Evolutionary conservation across 2,797 vertebrate genomes (phyloP), one percentile per base, ranked within the genome.

Genomic region (Oreortyx pictus): DNA sequence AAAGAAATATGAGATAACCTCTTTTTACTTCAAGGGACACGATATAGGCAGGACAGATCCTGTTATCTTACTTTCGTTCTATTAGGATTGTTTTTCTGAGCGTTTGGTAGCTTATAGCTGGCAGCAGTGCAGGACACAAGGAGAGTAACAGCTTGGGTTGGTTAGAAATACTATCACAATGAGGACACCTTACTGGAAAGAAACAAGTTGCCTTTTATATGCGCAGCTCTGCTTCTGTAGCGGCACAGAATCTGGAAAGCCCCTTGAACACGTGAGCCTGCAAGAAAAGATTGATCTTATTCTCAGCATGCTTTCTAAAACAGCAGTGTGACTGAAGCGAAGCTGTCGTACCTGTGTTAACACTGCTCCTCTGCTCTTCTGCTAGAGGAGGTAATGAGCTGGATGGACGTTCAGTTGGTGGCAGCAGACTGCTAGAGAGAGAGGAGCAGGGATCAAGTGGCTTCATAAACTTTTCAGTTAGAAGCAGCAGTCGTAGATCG

Each of bases 1-100:
- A 71, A 81, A 66, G 67, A 86, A 94, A 71, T 2, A n/a, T 44
- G 65, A 81, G 86, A 90, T 91, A 88, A 90, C 59, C 50, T 78
- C 43, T 85, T 82, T 87, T 84, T 61, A 27, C 39, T 77, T 79
- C n/a, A 46, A 72, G 76, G 56, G 59, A 60, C 31, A 2, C 27
- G 37, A 50, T 85, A 61, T 5, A 60, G 56, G 41, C 67, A 57
- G 66, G 81, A 56, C 27, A 64, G 62, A 70, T 88, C 56, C 0
- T 0, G 19, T 92, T 94, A 41, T 20, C 47, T 75, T 86, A 37
- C 64, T 66, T 77, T 33, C 11, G 10, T 81, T 88, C 33, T 77
- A 71, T 52, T 62, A 3, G 6, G 39, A 16, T 39, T 79, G 41
- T 2, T 20, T 93, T 49, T 79, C 41, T 78, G 59, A 78, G 62